Evolutionary conservation across 1,140 invertebrate species (phyloP), one percentile per base, ranked within the genome.

Genomic region (Bombus terrestris): DNA sequence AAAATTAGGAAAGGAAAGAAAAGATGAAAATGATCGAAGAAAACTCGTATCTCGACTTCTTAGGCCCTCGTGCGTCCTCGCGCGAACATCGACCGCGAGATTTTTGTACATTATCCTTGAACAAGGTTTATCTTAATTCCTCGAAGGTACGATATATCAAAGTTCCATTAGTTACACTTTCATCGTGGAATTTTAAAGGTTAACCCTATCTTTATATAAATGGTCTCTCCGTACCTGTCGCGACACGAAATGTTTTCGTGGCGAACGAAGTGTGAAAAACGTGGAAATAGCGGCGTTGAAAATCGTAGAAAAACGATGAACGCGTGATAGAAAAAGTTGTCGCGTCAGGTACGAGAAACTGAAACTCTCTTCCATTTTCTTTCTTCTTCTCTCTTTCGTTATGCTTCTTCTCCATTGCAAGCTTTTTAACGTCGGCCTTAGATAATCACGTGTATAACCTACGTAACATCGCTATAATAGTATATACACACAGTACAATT

Each of bases 401-500:
- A 18, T 32, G 35, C 2, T 47, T 15, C 22, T 57, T 73, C 43
- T 64, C n/a, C 47, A n/a, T 64, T 76, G 66, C n/a, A 32, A 32
- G 15, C 28, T 57, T 22, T 35, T 37, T 39, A 62, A n/a, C 59
- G n/a, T 81, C 62, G 78, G 68, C 82, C 43, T 81, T 91, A 91
- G 76, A 72, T 89, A 86, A 83, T 86, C 47, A 75, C 83, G 78
- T 86, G 81, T 83, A 62, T 91, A 80, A 87, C 86, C 76, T 89
- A 88, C 72, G 84, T 62, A 77, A 87, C 75, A 69, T 85, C 76
- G 78, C 82, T 91, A 91, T 53, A 89, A 89, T 91, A 85, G 59
- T 88, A 90, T 88, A 90, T 88, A 91, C 84, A 91, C 84, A 89
- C 86, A 91, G 81, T 91, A 91, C 83, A 91, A 39, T 91, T 91